Evolutionary conservation across 2,797 vertebrate species (phyloP), one percentile per base, ranked within the genome.

Genomic region (Malurus leucopterus): DNA sequence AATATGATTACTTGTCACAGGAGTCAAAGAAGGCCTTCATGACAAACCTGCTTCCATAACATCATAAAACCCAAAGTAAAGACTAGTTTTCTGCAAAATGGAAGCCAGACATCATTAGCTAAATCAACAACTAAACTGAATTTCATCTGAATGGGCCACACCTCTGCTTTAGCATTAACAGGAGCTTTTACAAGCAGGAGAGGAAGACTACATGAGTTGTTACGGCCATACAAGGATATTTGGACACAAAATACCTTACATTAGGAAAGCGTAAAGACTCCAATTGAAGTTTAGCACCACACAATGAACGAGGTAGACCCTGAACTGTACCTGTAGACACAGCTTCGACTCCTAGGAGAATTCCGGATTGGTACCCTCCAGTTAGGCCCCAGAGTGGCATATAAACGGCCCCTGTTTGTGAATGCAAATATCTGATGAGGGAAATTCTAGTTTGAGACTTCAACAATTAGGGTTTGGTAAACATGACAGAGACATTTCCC

Each of bases 371-470:
- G 98, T 92, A 98, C 98, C 95, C 98, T 98, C 99, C 99, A 99
- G 97, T 99, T 99, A 94, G 99, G 99, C 80, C 99, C 99, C 96
- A 99, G 97, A 0, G 99, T 99, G 89, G 99, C 98, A 58, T 99
- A 99, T 95, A 99, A 98, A 86, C 98, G 99, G 86, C 98, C 98
- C 98, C 99, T 99, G 98, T 98, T 98, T 95, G 93, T 84, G 97
- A 96, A 98, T 95, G 95, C 92, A 96, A 96, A 97, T 70, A 95
- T 96, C 62, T 58, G 54, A 88, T 89, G 65, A 94, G 72, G 80
- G 75, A 84, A 88, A 82, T 32, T 76, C 73, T 83, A 82, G 74
- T 57, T 36, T 73, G 74, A 79, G 59, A 84, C 27, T 91, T 78
- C 55, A 89, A 50, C n/a, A 67, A 21, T 65, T 77, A 85, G 13